Evolutionary conservation across 2,888 invertebrate genomes (phyloP), one percentile per base, ranked within the genome.

Genomic region (Dromius quadrimaculatus): DNA sequence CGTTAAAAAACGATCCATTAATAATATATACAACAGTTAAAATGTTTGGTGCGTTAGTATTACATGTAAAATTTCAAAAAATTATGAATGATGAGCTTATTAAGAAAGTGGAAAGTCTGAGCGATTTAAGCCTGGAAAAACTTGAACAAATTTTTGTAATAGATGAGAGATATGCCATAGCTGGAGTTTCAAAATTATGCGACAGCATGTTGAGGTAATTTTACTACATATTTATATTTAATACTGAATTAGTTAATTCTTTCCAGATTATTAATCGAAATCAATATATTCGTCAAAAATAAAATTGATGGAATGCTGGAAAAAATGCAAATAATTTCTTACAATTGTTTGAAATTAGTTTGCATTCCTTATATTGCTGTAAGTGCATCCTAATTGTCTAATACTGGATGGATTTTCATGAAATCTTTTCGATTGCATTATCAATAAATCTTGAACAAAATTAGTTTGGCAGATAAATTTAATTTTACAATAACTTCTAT

Each of bases 321-420:
- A 38, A 36, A 36, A 1, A 36, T 59, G 2, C 17, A 59, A 59
- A 2, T 11, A 8, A 15, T n/a, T 38, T 66, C 66, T n/a, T 23
- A 57, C 2, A 13, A 66, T n/a, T 22, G 13, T 66, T 38, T 66
- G 17, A 22, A 34, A 38, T 38, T 23, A 4, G 17, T 54, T 38
- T 66, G 66, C 22, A 66, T 66, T 28, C 66, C 66, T 17, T 66
- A 28, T 38, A 75, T 79, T 28, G 70, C 74, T 2, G 71, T 79
- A 22, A 71, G 79, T 50, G 57, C n/a, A n/a, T n/a, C 76, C 13
- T 61, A 32, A 32, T 6, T 32, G 32, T 32, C 9, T 6, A 32
- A n/a, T n/a, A 32, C 5, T 8, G 32, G 32, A 32, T 32, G 9
- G 5, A 6, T 32, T 6, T 32, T 32, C 9, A 6, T 32, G 32